Conservation (phyloP, 2,113 vertebrate species). For the Eidolon helvum region DNA sequence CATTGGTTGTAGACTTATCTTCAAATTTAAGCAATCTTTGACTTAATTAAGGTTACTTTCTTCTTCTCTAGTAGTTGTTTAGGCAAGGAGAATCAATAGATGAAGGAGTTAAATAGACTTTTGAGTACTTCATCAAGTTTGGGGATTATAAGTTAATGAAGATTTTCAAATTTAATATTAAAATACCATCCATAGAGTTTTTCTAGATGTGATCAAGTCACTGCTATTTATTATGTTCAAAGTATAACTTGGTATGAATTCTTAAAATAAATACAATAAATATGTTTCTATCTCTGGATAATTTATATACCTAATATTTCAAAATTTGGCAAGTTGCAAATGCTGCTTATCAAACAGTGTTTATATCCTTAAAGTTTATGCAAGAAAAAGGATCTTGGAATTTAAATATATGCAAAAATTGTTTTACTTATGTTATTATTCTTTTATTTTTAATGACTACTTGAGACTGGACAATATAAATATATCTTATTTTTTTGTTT, state of each 20-base stretch:
- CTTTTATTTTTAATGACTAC: constrained; percentile 61
- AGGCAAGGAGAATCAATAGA: not conserved
- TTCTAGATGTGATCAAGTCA: not conserved
- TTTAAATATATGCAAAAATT: not conserved
- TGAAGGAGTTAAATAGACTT: not conserved
- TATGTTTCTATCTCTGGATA: not conserved
- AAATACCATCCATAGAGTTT: not conserved
- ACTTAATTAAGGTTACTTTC: not conserved
- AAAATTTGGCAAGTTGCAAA: not conserved
- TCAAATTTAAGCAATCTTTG: constrained; percentile 7
- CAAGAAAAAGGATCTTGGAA: not conserved
- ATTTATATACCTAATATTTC: not conserved
- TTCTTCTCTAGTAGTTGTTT: not conserved
- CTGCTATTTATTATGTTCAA: not conserved
- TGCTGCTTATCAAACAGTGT: not conserved
- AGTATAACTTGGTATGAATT: not conserved
- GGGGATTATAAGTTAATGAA: not conserved
- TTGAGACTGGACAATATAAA: not conserved
- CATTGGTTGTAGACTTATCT: not conserved
- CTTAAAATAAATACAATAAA: not conserved
- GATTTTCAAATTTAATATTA: not conserved
- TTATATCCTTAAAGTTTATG: not conserved
- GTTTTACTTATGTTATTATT: not conserved
- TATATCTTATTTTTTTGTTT: not conserved
- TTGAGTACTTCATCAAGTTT: not conserved